Evolutionary conservation across 2,113 vertebrate species (phyloP).

Genomic region (Seriola rivoliana): DNA sequence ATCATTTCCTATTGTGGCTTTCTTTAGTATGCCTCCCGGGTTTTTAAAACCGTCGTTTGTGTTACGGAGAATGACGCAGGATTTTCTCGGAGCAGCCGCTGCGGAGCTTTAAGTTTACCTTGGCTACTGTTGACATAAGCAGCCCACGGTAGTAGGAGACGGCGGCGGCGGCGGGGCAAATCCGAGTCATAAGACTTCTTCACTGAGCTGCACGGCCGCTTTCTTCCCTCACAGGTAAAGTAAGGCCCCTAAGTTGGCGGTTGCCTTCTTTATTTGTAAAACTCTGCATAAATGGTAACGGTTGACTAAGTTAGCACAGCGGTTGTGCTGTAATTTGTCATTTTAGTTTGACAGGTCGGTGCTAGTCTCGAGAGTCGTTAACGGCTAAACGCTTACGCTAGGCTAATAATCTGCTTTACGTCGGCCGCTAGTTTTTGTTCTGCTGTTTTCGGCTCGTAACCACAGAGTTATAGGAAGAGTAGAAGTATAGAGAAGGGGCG

Average conservation of each 20-base stretch:
- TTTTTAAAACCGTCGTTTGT: not conserved
- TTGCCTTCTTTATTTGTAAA: not conserved
- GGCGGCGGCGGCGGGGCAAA: slow-evolving; percentile 43
- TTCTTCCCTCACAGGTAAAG: slow-evolving; percentile 34
- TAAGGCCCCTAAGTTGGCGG: not conserved
- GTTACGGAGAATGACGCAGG: slow-evolving; percentile 53
- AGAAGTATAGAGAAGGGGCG: not conserved
- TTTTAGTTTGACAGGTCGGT: slow-evolving; percentile 2
- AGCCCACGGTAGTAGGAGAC: slow-evolving; percentile 29
- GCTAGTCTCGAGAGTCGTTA: not conserved
- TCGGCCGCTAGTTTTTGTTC: not conserved
- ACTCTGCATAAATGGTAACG: too few relatives aligned
- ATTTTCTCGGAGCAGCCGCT: slow-evolving; percentile 17
- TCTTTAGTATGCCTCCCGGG: accelerated
- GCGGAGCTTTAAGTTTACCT: slow-evolving; percentile 49
- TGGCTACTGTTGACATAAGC: slow-evolving; percentile 62
- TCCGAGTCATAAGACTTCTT: slow-evolving; percentile 73
- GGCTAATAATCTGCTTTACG: slow-evolving; percentile 9
- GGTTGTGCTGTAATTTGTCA: not conserved
- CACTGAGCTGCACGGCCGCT: not conserved
- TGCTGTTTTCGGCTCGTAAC: not conserved
- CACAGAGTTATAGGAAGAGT: not conserved
- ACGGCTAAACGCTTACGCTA: not conserved
- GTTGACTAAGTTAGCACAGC: not conserved
- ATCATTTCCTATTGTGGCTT: accelerated